phyloP scores from a whole-genome alignment of 2,797 vertebrate genomes.

The Moxostoma hubbsi region DNA sequence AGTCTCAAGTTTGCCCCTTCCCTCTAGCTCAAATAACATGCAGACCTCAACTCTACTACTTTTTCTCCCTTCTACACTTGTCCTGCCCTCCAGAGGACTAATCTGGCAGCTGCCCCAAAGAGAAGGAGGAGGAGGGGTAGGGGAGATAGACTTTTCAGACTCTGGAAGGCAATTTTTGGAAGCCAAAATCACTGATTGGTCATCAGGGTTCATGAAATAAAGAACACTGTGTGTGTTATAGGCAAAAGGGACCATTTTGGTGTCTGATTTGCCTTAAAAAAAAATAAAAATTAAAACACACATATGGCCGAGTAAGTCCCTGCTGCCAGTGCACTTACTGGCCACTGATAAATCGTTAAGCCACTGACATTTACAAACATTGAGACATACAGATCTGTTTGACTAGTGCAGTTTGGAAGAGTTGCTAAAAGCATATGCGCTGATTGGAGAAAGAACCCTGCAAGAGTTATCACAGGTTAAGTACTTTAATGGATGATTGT shows the following conservation, averaged over 20 bases:
- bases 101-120: constrained; percentile 55
- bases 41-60: constrained; percentile 60
- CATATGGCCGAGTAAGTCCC: constrained; percentile 67
- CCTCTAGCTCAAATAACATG: constrained; percentile 64
- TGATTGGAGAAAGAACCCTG: constrained; percentile 79
- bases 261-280: neutral
- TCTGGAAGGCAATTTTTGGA: constrained; percentile 34
- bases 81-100: constrained; percentile 60
- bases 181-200: constrained; percentile 2
- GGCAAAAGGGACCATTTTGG: constrained; percentile 20
- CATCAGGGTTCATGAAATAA: constrained; percentile 16
- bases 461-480: constrained; percentile 60
- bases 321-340: constrained; percentile 75
- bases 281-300: constrained; percentile 52
- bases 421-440: constrained; percentile 79
- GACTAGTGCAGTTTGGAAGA: constrained; percentile 72
- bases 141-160: constrained; percentile 21
- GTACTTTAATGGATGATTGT: constrained; percentile 70
- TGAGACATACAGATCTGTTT: constrained; percentile 79
- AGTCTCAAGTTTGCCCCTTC: constrained; percentile 55
- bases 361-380: constrained; percentile 81
- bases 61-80: constrained; percentile 72
- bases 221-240: neutral
- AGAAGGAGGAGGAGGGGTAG: constrained; percentile 27
- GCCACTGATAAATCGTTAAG: constrained; percentile 81